Conservation (phyloP, 2,888 invertebrate genomes). For the Harmothoe impar region DNA sequence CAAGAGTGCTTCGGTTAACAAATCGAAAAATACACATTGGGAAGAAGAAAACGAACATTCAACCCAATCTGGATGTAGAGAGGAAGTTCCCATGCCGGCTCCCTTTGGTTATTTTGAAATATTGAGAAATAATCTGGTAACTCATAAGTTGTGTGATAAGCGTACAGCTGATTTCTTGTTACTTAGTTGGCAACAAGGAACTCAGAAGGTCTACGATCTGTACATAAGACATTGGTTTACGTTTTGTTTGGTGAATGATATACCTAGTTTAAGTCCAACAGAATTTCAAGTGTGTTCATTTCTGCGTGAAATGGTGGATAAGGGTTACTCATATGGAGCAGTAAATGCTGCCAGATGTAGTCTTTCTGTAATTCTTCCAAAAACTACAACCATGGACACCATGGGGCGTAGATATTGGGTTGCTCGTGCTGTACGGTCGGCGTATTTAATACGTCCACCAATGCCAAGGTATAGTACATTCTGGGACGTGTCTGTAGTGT, state of each 20-base stretch:
- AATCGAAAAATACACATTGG: background rate
- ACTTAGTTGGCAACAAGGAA: background rate
- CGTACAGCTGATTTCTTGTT: background rate
- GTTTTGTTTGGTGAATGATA: background rate
- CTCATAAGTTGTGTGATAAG: background rate
- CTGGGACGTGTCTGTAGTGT: background rate
- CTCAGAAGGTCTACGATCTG: background rate
- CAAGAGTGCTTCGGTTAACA: background rate
- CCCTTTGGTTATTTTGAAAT: background rate
- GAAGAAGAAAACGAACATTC: background rate
- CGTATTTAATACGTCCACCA: background rate
- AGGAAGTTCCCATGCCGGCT: background rate
- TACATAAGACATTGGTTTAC: background rate
- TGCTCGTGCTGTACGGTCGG: background rate
- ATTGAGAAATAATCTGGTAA: background rate
- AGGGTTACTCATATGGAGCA: background rate
- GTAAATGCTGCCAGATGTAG: slow-evolving; percentile 21
- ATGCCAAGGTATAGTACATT: background rate
- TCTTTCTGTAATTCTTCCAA: background rate
- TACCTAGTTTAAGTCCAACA: background rate
- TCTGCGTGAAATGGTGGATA: background rate
- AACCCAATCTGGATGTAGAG: background rate
- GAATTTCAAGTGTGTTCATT: background rate
- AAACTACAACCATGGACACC: background rate
- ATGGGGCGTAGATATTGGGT: background rate